phyloP scores from a whole-genome alignment of 1,140 invertebrate species.

The Drosophila fuyamai region DNA sequence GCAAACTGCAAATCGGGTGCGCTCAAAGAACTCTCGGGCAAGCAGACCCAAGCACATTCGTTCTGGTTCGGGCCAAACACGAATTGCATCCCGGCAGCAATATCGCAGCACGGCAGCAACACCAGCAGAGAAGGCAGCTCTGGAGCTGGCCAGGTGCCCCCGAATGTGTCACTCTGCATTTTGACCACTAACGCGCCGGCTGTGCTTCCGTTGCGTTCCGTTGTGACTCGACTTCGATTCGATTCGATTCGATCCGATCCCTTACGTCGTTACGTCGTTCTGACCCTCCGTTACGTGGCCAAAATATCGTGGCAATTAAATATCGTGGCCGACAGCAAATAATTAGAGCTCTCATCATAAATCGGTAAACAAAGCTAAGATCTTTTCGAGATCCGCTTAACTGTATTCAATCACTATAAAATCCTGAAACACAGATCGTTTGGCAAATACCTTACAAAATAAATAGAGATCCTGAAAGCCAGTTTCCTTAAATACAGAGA shows the following conservation, averaged over 20 bases:
- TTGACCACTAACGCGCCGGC: slow-evolving; percentile 84
- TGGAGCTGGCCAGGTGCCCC: slow-evolving; percentile 55
- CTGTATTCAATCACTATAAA: background rate
- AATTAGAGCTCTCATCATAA: background rate
- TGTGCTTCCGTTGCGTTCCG: slow-evolving; percentile 76
- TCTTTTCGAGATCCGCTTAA: background rate
- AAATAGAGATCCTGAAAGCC: background rate
- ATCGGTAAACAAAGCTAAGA: background rate
- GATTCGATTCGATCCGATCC: slow-evolving; percentile 8
- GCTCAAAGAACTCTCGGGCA: slow-evolving; percentile 56
- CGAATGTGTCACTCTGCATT: slow-evolving; percentile 84
- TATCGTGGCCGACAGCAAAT: background rate
- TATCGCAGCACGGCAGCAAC: slow-evolving; percentile 25
- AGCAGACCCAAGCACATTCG: background rate
- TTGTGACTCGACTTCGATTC: slow-evolving; percentile 13
- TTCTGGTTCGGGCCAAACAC: slow-evolving; percentile 11
- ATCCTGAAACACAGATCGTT: too few relatives aligned
- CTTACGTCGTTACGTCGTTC: slow-evolving; percentile 7
- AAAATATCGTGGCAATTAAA: slow-evolving; percentile 1
- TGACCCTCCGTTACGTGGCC: slow-evolving; percentile 5
- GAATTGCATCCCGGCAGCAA: slow-evolving; percentile 33
- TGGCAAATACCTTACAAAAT: too few relatives aligned
- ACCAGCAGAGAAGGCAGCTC: slow-evolving; percentile 19
- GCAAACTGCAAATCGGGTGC: slow-evolving; percentile 54
- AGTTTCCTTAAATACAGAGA: background rate